phyloP scores from a whole-genome alignment of 2,888 invertebrate genomes.

The Pyrocoelia pectoralis region DNA sequence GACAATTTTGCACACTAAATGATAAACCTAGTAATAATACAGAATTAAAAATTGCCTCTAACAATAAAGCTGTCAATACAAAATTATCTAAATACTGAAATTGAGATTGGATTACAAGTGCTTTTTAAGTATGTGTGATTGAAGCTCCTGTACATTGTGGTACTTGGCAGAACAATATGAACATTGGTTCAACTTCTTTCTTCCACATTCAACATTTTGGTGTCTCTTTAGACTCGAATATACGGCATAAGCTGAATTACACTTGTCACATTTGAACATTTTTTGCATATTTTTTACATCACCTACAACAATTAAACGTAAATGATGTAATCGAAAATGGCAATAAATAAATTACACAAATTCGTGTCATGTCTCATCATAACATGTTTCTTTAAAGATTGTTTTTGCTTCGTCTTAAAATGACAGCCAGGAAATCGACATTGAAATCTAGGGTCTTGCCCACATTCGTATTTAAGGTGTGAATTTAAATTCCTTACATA shows the following conservation, averaged over 20 bases:
- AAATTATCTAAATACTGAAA: no score
- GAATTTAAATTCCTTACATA: constrained; percentile 11
- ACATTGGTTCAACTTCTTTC: not conserved
- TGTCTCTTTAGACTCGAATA: not conserved
- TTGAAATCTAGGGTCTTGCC: constrained; percentile 37
- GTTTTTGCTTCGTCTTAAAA: not conserved
- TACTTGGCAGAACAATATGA: not conserved
- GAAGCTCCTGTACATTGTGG: not conserved
- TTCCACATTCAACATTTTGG: not conserved
- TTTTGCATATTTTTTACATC: not conserved
- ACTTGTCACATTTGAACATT: not conserved
- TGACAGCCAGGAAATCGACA: not conserved
- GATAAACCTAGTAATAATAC: no score
- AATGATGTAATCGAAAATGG: not conserved
- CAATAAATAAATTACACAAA: not conserved
- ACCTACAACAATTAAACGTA: not conserved
- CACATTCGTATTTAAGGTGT: constrained; percentile 56
- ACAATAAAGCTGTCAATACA: no score
- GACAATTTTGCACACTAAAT: no score
- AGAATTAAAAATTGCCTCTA: no score
- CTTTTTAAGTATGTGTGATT: not conserved
- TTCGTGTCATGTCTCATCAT: not conserved
- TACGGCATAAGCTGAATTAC: not conserved
- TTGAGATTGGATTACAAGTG: no score
- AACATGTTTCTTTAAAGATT: not conserved